Base-by-base conservation (phyloP, 2,888 invertebrate genomes). In the Zootermopsis nevadensis region DNA sequence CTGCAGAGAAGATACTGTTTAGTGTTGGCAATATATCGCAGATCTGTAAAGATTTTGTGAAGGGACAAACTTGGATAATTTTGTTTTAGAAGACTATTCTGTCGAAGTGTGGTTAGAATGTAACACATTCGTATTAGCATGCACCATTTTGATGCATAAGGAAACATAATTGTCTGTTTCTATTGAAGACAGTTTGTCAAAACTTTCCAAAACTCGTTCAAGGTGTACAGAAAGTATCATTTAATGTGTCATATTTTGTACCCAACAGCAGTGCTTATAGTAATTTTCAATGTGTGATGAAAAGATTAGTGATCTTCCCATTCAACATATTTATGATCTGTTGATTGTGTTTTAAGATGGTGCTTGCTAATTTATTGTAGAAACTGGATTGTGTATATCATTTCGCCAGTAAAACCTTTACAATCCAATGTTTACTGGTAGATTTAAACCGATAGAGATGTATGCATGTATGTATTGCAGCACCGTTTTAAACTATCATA, bases 131-230 rank as follows among this genome's bases (percentile, higher is more conserved):
- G 24, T 74, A 74, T 74, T 74, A 74, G 74, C 74, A 74, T 38
- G 74, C 74, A 74, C 74, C 74, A 74, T 24, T 33, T 33, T 33
- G 30, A 22, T 69, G 69, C 69, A 31, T 33, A 33, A 4, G 15
- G 30, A 33, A 74, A 74, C 74, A 74, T 74, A 74, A 74, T 42
- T 27, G 38, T 35, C 74, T 74, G 74, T 38, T 38, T 74, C n/a
- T 74, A n/a, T 74, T n/a, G 74, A 74, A 74, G 74, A 74, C 74
- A 74, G 74, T 74, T 74, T 74, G 74, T 74, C 74, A 74, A 42
- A 67, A 72, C 33, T 72, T 72, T 35, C 31, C 22, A 31, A 72
- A 72, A 33, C 33, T 72, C n/a, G 22, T 33, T 60, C 27, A 31
- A 10, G 38, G 22, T 33, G 72, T 33, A 55, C 19, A n/a, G 27